Conservation (phyloP, 2,888 invertebrate species). For the Selenia dentaria region DNA sequence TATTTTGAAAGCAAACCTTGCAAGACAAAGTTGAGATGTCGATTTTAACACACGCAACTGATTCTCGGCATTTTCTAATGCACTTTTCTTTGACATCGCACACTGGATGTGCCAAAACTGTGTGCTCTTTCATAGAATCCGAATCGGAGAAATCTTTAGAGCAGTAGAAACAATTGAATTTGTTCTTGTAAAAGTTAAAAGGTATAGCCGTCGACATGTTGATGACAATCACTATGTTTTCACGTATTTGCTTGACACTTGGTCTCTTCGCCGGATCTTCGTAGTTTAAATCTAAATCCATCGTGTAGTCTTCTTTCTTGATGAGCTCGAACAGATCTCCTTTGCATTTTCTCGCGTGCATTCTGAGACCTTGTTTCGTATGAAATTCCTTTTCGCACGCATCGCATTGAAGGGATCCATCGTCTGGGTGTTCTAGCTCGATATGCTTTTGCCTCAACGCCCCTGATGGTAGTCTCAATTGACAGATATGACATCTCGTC, state of each 20-base stretch:
- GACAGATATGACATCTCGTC: constrained; percentile 66
- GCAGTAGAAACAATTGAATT: constrained; percentile 77
- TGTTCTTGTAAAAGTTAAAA: constrained; percentile 76
- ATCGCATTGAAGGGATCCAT: constrained; percentile 68
- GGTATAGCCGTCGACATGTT: constrained; percentile 79
- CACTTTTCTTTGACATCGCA: constrained; percentile 72
- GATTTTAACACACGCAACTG: constrained; percentile 75
- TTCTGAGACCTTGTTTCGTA: constrained; percentile 70
- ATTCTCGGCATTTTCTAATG: constrained; percentile 72
- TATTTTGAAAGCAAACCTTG: constrained; percentile 69
- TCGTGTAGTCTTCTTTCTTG: constrained; percentile 62
- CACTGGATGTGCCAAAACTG: constrained; percentile 64
- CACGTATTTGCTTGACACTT: constrained; percentile 71
- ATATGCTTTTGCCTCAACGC: constrained; percentile 71
- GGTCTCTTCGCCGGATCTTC: constrained; percentile 59
- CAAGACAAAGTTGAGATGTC: constrained; percentile 70
- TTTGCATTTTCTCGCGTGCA: constrained; percentile 73
- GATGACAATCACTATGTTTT: constrained; percentile 70
- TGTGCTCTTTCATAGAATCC: constrained; percentile 69
- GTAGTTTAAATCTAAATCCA: constrained; percentile 63
- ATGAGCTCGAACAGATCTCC: constrained; percentile 53
- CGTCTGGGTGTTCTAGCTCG: constrained; percentile 70
- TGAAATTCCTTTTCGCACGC: constrained; percentile 71
- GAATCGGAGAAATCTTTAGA: constrained; percentile 75
- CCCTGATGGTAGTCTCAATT: constrained; percentile 68